Base-by-base conservation (phyloP, 2,888 invertebrate species). In the Belgica antarctica region DNA sequence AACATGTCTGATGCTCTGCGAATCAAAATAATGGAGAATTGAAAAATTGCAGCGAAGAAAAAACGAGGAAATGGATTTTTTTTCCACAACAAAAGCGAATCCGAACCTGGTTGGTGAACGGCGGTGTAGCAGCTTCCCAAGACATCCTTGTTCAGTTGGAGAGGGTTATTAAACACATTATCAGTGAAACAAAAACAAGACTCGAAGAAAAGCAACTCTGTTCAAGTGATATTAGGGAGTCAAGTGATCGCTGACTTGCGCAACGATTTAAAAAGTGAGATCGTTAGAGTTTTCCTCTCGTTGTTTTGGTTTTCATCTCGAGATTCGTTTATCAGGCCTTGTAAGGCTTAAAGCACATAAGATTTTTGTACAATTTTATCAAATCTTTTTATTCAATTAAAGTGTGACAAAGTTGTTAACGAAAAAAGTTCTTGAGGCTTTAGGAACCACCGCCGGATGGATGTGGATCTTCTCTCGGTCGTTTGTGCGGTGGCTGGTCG, bases 111-210 rank as follows among this genome's bases (percentile, higher is more conserved):
- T 52, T 52, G 7, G 52, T 52, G 4, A 52, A 22, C 12, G 52
- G 52, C 17, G 52, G 52, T 22, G 22, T 52, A 52, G 22, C 52
- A 52, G 52, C 52, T 52, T 52, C 52, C 52, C 52, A 52, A 52
- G 52, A 52, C 52, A 52, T 52, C 8, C 22, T 52, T 52, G 52
- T 52, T 17, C 22, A 52, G 17, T n/a, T 41, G 15, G 15, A 1
- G 52, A 52, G 12, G 52, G n/a, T n/a, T n/a, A n/a, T n/a, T n/a
- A 22, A 52, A 22, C 52, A 52, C 52, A 52, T 52, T 52, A 52
- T 52, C 52, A 52, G 22, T 22, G 17, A 22, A 52, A 7, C 3
- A 22, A 52, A 52, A 52, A 52, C 52, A 52, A 52, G 19, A 52
- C n/a, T n/a, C n/a, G 17, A 52, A 52, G 22, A 52, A 52, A 22